Evolutionary conservation across 2,888 invertebrate species (phyloP), one percentile per base, ranked within the genome.

Genomic region (Epinotia demarniana): DNA sequence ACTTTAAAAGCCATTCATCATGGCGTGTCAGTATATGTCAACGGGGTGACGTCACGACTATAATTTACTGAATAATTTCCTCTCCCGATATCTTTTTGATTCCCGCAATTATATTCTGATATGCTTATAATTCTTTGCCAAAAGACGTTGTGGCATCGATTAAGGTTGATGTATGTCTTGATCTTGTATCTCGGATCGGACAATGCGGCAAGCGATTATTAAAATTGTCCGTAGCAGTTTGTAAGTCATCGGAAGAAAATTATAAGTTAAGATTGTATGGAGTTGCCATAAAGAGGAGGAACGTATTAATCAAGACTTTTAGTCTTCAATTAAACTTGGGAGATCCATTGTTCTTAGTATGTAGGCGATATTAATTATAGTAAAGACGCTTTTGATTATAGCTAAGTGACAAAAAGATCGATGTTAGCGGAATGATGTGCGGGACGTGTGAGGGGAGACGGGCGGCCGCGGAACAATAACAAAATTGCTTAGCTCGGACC

Each of bases 1-100:
- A 78, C 80, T 80, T 80, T 80, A 80, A 80, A 78, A 55, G 76
- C 77, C 75, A 80, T 80, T 77, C 75, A 79, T 80, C 80, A 80
- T 27, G 18, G 23, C 49, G 23, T 69, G 73, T 75, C 73, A 33
- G 46, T 61, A 53, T 60, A 76, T 60, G 68, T 76, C 73, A 57
- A 62, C 53, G 60, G 66, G 23, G 19, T 70, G 60, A 75, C 55
- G 68, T 63, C 55, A 69, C 68, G 18, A 13, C 58, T 19, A 23
- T 46, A 69, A 60, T 60, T 69, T 69, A 46, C 27, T 23, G n/a
- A 39, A 69, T 23, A 60, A 71, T 71, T 53, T 71, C 62, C 62
- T 58, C 33, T 8, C 46, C 19, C 43, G 46, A 72, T 75, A 55
- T 71, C 27, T 55, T 75, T 67, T 72, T 57, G 67, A 72, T 72